Percentiles rank a stretch among this genome's conserved stretches.
These are phyloP conservation scores for Genyomyrus donnyi DNA, from an alignment of 2,113 vertebrate species.

Conservation along the genomic window DNA sequence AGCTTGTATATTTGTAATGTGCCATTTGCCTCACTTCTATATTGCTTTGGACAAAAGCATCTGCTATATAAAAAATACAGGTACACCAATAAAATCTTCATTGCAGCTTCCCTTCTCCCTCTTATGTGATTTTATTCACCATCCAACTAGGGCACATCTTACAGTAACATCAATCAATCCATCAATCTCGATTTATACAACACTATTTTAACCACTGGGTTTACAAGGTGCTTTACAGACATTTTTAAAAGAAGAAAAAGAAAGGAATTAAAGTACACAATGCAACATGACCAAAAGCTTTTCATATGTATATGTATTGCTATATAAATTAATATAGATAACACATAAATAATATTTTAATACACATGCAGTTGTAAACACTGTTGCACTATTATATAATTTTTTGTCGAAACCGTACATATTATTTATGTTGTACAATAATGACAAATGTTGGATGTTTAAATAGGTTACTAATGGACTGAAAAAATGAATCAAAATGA, in stretches of 20 bases:
- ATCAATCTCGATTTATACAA: not conserved
- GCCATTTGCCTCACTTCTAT: not conserved
- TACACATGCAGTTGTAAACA: not conserved
- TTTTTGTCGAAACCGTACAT: not conserved
- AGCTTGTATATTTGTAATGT: not conserved
- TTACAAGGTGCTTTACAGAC: not conserved
- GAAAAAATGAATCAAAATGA: not conserved
- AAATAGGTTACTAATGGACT: not conserved
- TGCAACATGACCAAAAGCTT: not conserved
- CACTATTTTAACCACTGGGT: not conserved
- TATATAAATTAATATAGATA: not conserved
- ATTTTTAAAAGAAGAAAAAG: not conserved
- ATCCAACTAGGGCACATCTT: not conserved
- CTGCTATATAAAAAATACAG: not conserved
- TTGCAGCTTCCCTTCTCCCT: not conserved
- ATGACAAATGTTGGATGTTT: not conserved
- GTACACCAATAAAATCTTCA: not conserved
- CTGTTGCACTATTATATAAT: not conserved
- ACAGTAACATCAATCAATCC: not conserved
- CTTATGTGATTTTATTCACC: not conserved
- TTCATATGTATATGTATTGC: not conserved
- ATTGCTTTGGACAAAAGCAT: not conserved
- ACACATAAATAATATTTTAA: not conserved
- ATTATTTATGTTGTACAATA: not conserved
- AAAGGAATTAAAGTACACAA: not conserved